Evolutionary conservation across 2,888 invertebrate species (phyloP).

Genomic region (Sipunculus nudus): DNA sequence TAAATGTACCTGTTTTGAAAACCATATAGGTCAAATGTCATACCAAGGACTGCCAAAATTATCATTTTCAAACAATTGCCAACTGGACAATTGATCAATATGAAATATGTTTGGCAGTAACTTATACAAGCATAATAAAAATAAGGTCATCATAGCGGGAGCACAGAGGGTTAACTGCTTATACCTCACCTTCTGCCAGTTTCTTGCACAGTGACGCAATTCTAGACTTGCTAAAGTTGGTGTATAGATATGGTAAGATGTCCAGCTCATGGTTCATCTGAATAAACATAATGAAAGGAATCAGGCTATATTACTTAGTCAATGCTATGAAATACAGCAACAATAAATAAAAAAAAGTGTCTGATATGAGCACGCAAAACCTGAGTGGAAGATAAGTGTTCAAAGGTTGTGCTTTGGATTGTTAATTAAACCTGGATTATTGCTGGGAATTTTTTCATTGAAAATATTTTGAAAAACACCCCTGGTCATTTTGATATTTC

Average conservation of each 20-base stretch:
- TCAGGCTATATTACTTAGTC: constrained; percentile 5
- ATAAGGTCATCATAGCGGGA: neutral
- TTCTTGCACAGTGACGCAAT: constrained; percentile 80
- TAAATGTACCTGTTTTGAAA: too few relatives aligned
- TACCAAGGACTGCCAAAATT: too few relatives aligned
- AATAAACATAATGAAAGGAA: constrained; percentile 7
- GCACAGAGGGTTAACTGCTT: neutral
- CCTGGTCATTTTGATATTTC: too few relatives aligned
- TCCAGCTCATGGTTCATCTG: constrained; percentile 66
- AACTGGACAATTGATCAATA: neutral
- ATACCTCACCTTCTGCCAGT: constrained; percentile 70
- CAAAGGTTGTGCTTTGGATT: too few relatives aligned
- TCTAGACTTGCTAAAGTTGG: constrained; percentile 82
- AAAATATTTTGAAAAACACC: too few relatives aligned
- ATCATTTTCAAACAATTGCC: neutral
- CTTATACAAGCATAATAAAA: neutral
- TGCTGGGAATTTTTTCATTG: too few relatives aligned
- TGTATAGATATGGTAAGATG: constrained; percentile 74
- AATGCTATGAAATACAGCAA: constrained; percentile 1
- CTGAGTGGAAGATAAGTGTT: too few relatives aligned
- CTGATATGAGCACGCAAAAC: too few relatives aligned
- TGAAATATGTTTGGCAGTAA: neutral
- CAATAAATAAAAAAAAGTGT: neutral
- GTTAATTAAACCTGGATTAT: too few relatives aligned
- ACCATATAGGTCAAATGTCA: too few relatives aligned